Percentiles rank a stretch among this genome's conserved stretches.
These are phyloP conservation scores for Zingel zingel DNA, from an alignment of 2,113 vertebrate genomes.

Conservation along the genomic window DNA sequence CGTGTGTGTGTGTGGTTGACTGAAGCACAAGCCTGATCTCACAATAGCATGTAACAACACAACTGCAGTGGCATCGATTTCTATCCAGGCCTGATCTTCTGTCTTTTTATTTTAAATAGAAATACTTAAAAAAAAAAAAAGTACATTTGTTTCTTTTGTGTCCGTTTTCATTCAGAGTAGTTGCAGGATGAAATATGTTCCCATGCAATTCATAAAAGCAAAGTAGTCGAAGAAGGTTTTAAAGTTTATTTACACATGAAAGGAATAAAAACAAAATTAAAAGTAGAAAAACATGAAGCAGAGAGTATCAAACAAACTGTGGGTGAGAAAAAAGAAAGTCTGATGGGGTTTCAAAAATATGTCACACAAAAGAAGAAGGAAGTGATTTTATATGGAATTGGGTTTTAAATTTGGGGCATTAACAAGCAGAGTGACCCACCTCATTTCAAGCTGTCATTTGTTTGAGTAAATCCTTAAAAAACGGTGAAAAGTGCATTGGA, in stretches of 20 bases:
- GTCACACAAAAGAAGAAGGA: neutral
- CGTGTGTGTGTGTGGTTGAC: conserved; percentile 1
- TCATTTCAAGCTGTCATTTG: conserved; percentile 1
- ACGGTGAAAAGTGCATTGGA: too few species aligned
- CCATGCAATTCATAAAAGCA: neutral
- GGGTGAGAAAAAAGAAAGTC: neutral
- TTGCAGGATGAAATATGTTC: neutral
- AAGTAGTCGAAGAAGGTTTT: neutral
- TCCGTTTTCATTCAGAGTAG: neutral
- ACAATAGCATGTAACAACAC: conserved; percentile 12
- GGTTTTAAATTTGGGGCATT: neutral
- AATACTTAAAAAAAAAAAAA: neutral
- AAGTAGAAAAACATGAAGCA: neutral
- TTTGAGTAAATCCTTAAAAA: neutral
- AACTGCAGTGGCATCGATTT: conserved; percentile 12
- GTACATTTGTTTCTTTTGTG: conserved; percentile 14
- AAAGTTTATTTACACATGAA: conserved; percentile 25
- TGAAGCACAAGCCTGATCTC: conserved; percentile 4
- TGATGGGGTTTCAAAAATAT: neutral
- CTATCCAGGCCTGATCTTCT: neutral
- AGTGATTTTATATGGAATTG: neutral
- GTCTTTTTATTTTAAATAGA: too few species aligned
- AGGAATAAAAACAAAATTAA: neutral
- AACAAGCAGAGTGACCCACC: neutral
- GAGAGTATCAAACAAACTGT: neutral